These are phyloP conservation scores for Hyla sarda DNA, from an alignment of 2,113 vertebrate genomes.

Conservation along the genomic window DNA sequence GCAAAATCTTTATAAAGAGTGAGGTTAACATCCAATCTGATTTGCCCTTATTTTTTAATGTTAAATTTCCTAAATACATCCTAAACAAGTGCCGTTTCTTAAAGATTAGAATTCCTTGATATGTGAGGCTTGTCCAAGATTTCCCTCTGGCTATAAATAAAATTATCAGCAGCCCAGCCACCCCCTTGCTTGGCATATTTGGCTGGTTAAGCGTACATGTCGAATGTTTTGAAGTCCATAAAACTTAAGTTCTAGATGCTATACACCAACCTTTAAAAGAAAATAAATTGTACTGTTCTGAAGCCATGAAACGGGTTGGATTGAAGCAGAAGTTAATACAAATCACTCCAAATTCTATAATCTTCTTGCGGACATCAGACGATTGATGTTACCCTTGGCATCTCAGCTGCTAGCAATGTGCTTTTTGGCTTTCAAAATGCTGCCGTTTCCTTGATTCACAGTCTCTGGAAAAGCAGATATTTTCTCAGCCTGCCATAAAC, in stretches of 20 bases:
- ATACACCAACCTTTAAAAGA: slow-evolving; percentile 50
- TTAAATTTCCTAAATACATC: neutral
- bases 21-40: too few species aligned
- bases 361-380: slow-evolving; percentile 57
- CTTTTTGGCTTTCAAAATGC: slow-evolving; percentile 63
- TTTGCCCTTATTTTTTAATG: neutral
- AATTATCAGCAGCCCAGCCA: neutral
- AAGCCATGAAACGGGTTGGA: slow-evolving; percentile 36
- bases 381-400: slow-evolving; percentile 63
- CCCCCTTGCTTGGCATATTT: neutral
- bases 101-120: slow-evolving; percentile 3
- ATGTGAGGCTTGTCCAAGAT: neutral
- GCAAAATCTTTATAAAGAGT: neutral
- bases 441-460: slow-evolving; percentile 62
- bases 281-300: slow-evolving; percentile 52
- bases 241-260: slow-evolving; percentile 56
- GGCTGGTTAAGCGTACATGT: slow-evolving; percentile 21
- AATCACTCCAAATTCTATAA: slow-evolving; percentile 26
- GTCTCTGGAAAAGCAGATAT: slow-evolving; percentile 61
- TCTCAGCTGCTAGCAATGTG: slow-evolving; percentile 54
- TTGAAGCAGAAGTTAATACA: slow-evolving; percentile 57
- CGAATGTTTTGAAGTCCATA: slow-evolving; percentile 51
- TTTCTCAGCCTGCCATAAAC: slow-evolving; percentile 61
- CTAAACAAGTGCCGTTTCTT: neutral
- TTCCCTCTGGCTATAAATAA: slow-evolving; percentile 25